Base-by-base conservation (phyloP, 2,888 invertebrate species). In the Plebejus anna region DNA sequence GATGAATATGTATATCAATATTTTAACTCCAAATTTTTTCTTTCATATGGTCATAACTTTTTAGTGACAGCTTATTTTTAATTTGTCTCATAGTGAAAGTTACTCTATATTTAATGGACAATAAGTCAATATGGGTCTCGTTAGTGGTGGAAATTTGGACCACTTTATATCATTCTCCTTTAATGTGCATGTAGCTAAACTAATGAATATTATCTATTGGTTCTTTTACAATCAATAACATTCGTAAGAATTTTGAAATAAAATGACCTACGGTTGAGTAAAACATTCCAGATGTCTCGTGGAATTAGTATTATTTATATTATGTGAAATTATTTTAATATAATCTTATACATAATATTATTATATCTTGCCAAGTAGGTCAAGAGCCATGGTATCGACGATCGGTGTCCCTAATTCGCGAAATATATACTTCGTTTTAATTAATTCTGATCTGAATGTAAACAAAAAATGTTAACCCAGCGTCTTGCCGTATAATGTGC, bases 391-490 rank as follows among this genome's bases (percentile, higher is more conserved):
- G 32, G 55, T 32, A 16, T 16, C n/a, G 5, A 75, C 57, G 57
- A 38, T 75, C 75, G 6, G 75, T 75, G 38, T 59, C 38, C 22
- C 59, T 59, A 38, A 75, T 75, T n/a, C 4, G n/a, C 13, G 55
- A 55, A 55, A 16, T 55, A 55, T 55, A 55, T 55, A 55, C 13
- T 16, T 4, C 3, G 4, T 55, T 55, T 47, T 47, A 9, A 47
- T 47, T 47, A 47, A 47, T 47, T 47, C 47, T 47, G 47, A 47
- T 42, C 42, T 9, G 9, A 42, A 42, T 47, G 47, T 47, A 9
- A 42, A 47, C 47, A 47, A 47, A 47, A 9, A 9, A 11, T 47
- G 11, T 47, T 47, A 47, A 47, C 47, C 9, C 47, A 2, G 11
- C 2, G 47, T 47, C 2, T 47, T 47, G 47, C 2, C 55, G 1